phyloP scores from a whole-genome alignment of 1,140 invertebrate genomes.

The Sycophaga agraensis region DNA sequence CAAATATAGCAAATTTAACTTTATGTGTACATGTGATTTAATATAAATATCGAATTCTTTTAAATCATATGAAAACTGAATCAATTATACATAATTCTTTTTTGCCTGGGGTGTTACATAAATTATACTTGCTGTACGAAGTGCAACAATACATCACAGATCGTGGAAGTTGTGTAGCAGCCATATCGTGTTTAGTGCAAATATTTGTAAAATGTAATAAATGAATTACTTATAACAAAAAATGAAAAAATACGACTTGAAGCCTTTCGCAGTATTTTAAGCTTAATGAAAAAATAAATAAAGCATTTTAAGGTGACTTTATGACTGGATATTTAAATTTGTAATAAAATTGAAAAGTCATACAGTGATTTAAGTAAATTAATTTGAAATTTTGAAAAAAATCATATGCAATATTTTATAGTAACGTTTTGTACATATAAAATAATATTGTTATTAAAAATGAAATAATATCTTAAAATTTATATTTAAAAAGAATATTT shows the following conservation, averaged over 20 bases:
- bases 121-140: constrained; percentile 23
- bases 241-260: constrained; percentile 32
- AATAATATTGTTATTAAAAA: constrained; percentile 3
- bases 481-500: not conserved
- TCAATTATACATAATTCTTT: constrained; percentile 22
- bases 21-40: no score
- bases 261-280: constrained; percentile 39
- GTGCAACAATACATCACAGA: constrained; percentile 38
- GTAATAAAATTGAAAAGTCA: constrained; percentile 24
- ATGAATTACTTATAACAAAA: constrained; percentile 1
- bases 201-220: constrained; percentile 21
- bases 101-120: constrained; percentile 15
- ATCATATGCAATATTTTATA: no score
- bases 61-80: constrained; percentile 18
- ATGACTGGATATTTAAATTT: constrained; percentile 27
- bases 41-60: no score
- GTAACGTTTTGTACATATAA: constrained; percentile 2
- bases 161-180: constrained; percentile 37
- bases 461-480: not conserved
- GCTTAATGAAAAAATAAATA: constrained; percentile 26
- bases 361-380: constrained; percentile 39
- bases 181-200: constrained; percentile 36
- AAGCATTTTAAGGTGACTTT: constrained; percentile 18
- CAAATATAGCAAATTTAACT: not conserved
- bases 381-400: constrained; percentile 29